phyloP scores from a whole-genome alignment of 2,888 invertebrate genomes.

The Leptinotarsa peninsularis region DNA sequence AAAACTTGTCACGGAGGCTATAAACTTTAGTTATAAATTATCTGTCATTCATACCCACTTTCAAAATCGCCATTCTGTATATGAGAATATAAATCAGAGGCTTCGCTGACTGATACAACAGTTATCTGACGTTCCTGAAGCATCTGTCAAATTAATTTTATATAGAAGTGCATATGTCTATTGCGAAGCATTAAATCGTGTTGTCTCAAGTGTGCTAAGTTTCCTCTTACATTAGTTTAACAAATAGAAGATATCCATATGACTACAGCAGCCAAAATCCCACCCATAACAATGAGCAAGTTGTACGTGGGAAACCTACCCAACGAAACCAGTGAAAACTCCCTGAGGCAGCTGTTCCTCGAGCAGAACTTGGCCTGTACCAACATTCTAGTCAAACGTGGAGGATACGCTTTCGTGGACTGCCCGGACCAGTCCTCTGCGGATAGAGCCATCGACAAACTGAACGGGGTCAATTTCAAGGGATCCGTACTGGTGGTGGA shows the following conservation, averaged over 20 bases:
- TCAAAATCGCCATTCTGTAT: no score
- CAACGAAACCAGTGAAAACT: conserved; percentile 80
- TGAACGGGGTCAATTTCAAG: conserved; percentile 71
- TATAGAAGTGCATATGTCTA: conserved; percentile 29
- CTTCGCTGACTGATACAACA: not conserved
- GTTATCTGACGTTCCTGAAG: not conserved
- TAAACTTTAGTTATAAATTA: no score
- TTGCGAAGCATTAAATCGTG: conserved; percentile 20
- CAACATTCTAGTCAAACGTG: conserved; percentile 84
- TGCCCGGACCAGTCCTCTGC: conserved; percentile 86
- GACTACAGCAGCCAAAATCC: conserved; percentile 57
- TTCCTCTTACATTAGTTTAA: conserved; percentile 12
- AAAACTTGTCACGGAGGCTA: no score
- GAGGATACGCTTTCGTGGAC: conserved; percentile 89
- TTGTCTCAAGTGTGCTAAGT: conserved; percentile 21
- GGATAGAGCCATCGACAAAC: conserved; percentile 85
- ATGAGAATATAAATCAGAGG: not conserved
- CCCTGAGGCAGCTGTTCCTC: conserved; percentile 80
- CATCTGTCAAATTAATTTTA: conserved; percentile 30
- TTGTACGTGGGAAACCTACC: conserved; percentile 87
- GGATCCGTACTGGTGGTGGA: conserved; percentile 41
- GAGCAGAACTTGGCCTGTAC: conserved; percentile 82
- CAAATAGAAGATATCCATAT: conserved; percentile 21
- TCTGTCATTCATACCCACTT: no score
- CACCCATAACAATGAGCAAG: conserved; percentile 77